Evolutionary conservation across 2,797 vertebrate species (phyloP), one percentile per base, ranked within the genome.

Genomic region (Protosalanx chinensis): DNA sequence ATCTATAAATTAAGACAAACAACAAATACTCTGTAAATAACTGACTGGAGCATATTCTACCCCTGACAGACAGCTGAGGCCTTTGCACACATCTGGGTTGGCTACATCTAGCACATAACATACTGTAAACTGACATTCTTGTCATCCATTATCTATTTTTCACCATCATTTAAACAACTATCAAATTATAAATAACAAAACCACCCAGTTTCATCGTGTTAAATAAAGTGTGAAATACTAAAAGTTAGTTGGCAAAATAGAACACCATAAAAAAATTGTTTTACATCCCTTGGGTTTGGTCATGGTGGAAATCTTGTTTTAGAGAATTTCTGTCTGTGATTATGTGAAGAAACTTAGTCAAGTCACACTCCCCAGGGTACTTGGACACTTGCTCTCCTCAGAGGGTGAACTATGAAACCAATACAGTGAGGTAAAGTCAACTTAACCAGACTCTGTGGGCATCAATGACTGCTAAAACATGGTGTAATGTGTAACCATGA

Each of bases 1-100:
- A 33, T 63, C 61, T 33, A 64, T 64, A 64, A 64, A 64, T 64
- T 64, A 64, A 35, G 61, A 35, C 29, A 32, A 63, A 60, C 8
- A 60, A 35, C 15, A 32, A 63, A 60, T 23, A 60, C 13, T 29
- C 15, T 1, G 15, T 32, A 33, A 63, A 63, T 16, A 15, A 12
- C 27, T 62, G 60, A 32, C 29, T 33, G 16, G 32, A 35, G 30
- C 61, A 32, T 30, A 33, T 62, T 18, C 60, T 33, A 27, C 13
- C 4, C 59, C 10, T 63, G 32, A 18, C n/a, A 20, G 57, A 59
- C n/a, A 20, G 8, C 8, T 23, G 7, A 23, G n/a, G 6, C 32
- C 16, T 27, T 29, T 61, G 13, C 23, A 20, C 6, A 27, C 10
- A 32, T 32, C 29, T 15, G 33, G 27, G 32, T 3, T 8, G 30